phyloP scores from a whole-genome alignment of 2,888 invertebrate genomes.

The Odontomyia ornata region DNA sequence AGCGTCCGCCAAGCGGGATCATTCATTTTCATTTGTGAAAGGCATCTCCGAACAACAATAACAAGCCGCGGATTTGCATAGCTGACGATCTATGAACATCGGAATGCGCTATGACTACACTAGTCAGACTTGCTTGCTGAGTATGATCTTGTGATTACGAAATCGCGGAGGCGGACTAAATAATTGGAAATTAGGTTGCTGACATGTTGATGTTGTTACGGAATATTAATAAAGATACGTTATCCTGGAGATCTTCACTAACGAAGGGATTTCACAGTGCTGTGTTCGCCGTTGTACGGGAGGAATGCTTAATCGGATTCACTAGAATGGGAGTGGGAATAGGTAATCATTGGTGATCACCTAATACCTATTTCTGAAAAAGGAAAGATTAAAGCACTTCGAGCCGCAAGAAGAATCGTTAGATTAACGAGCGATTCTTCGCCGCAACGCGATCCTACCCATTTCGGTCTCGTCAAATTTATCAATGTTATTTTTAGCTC shows the following conservation, averaged over 20 bases:
- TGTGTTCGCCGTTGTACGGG: not conserved
- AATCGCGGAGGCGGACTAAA: constrained; percentile 37
- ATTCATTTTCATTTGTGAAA: constrained; percentile 41
- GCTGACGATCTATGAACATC: constrained; percentile 15
- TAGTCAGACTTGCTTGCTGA: not conserved
- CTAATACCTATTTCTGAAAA: too few species aligned
- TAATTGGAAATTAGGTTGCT: constrained; percentile 41
- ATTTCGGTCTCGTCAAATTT: not conserved
- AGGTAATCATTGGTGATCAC: too few species aligned
- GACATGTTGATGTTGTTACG: constrained; percentile 26
- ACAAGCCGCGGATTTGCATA: constrained; percentile 30
- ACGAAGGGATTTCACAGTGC: not conserved
- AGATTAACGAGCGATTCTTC: not conserved
- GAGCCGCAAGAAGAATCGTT: not conserved
- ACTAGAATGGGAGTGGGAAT: not conserved
- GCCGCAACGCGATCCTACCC: not conserved
- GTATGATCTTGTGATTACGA: constrained; percentile 36
- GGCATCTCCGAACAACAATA: constrained; percentile 13
- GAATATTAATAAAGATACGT: constrained; percentile 33
- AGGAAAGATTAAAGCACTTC: too few species aligned
- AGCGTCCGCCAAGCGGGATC: constrained; percentile 1
- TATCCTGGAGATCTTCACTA: constrained; percentile 28
- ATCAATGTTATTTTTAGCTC: constrained; percentile 26
- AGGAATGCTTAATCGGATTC: constrained; percentile 19
- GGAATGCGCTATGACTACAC: constrained; percentile 30